Conservation (phyloP, 2,113 vertebrate genomes). For the Dolichotis patagonum region DNA sequence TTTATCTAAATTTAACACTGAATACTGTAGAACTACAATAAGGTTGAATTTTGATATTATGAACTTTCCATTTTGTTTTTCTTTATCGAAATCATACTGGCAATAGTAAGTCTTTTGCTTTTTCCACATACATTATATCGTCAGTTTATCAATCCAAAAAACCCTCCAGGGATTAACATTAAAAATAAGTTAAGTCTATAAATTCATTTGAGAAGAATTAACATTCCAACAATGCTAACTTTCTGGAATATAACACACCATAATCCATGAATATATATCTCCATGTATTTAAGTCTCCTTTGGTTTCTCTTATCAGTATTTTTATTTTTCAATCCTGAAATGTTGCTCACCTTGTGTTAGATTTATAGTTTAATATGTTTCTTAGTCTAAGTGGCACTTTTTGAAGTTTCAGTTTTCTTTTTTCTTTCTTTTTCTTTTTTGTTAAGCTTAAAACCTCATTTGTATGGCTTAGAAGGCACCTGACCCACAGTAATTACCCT, state of each 20-base stretch:
- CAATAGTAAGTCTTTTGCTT: background rate
- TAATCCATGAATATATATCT: background rate
- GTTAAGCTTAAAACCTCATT: conserved; percentile 29
- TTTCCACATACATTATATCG: background rate
- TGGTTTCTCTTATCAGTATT: conserved; percentile 31
- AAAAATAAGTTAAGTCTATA: background rate
- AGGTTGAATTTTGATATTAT: background rate
- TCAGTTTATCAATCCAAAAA: background rate
- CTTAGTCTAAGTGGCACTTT: background rate
- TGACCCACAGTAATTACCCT: background rate
- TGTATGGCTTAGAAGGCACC: background rate
- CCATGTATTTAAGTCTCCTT: background rate
- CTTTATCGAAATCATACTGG: background rate
- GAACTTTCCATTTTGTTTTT: background rate
- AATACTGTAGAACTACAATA: background rate
- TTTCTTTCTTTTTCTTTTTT: too few species aligned
- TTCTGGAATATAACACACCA: background rate
- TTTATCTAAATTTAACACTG: background rate
- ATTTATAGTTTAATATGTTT: background rate
- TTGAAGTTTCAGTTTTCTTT: background rate
- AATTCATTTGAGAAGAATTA: background rate
- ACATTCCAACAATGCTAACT: background rate
- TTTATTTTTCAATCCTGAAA: background rate
- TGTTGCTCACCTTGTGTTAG: background rate
- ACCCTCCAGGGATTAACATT: background rate